Evolutionary conservation across 2,888 invertebrate species (phyloP).

Genomic region (Choreutis nemorana): DNA sequence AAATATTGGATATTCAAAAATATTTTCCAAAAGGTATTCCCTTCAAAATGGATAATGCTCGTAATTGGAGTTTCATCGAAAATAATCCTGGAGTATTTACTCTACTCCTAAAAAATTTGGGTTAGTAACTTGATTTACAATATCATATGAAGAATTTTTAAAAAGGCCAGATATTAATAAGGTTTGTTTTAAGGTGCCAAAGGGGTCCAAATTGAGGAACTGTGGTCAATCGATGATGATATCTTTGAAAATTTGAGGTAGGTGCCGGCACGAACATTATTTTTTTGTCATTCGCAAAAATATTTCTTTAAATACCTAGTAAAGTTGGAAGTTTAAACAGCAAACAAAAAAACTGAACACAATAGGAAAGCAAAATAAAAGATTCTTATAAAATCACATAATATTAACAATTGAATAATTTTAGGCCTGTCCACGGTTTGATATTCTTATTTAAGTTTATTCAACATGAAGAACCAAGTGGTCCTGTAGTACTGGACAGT

Average conservation of each 20-base stretch:
- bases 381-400: too few relatives aligned
- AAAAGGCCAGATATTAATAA: not conserved
- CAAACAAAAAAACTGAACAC: not conserved
- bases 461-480: constrained; percentile 82
- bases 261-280: too few relatives aligned
- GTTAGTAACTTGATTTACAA: constrained; percentile 1
- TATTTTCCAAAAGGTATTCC: too few relatives aligned
- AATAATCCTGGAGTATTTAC: constrained; percentile 99
- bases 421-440: constrained; percentile 95
- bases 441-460: constrained; percentile 98
- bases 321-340: constrained; percentile 5
- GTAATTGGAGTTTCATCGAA: constrained; percentile 99
- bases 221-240: constrained; percentile 93
- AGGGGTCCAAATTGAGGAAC: constrained; percentile 97
- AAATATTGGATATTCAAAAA: too few relatives aligned
- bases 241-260: constrained; percentile 90
- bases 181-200: constrained; percentile 73
- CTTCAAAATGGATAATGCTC: constrained; percentile 74
- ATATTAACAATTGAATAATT: too few relatives aligned
- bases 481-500: constrained; percentile 81
- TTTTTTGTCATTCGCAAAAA: not conserved
- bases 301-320: constrained; percentile 1
- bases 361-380: too few relatives aligned
- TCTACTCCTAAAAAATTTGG: constrained; percentile 65
- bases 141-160: constrained; percentile 4